Conservation (phyloP, 2,888 invertebrate species). For the Mythimna ferrago region DNA sequence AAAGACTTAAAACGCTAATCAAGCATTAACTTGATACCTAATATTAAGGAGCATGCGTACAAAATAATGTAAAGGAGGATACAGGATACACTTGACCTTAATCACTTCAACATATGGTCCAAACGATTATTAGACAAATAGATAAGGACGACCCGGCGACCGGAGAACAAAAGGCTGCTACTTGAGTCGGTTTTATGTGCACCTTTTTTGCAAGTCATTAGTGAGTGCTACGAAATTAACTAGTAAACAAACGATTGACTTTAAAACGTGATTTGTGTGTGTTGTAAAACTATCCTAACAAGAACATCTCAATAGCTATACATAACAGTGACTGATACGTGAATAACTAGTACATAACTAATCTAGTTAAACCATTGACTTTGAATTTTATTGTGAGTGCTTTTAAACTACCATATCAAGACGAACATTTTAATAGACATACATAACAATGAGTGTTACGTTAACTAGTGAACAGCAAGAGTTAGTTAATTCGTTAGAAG, state of each 20-base stretch:
- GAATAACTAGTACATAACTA: neutral
- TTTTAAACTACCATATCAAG: neutral
- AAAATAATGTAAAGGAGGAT: too few relatives aligned
- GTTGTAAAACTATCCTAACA: neutral
- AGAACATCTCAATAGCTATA: neutral
- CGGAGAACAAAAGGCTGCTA: too few relatives aligned
- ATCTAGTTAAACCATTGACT: neutral
- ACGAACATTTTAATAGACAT: neutral
- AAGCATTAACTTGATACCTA: too few relatives aligned
- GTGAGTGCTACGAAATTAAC: neutral
- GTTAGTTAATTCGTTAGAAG: slow-evolving; percentile 8
- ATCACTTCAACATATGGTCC: too few relatives aligned
- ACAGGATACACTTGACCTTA: too few relatives aligned
- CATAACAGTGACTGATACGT: neutral
- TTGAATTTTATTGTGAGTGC: neutral
- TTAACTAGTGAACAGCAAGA: slow-evolving; percentile 10
- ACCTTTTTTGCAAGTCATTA: neutral
- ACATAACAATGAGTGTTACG: slow-evolving; percentile 9
- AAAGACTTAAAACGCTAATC: too few relatives aligned
- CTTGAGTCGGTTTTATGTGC: too few relatives aligned
- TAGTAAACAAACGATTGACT: neutral
- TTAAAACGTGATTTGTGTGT: neutral
- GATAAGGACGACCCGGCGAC: too few relatives aligned
- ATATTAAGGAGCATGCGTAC: too few relatives aligned
- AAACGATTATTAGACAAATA: too few relatives aligned